phyloP scores from a whole-genome alignment of 2,888 invertebrate species.

The Zeuzera pyrina region DNA sequence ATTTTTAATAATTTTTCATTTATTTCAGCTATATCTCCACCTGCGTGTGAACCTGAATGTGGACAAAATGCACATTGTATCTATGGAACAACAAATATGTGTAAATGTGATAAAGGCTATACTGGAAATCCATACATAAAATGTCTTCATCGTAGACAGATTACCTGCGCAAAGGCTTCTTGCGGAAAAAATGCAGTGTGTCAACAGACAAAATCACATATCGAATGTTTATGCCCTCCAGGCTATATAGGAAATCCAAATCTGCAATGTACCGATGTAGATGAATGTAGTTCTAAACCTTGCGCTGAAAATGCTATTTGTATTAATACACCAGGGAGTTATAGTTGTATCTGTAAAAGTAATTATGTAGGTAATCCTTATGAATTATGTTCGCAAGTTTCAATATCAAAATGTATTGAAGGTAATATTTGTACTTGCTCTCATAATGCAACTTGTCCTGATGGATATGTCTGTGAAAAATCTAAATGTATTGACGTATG shows the following conservation, averaged over 20 bases:
- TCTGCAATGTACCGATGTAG: slow-evolving; percentile 86
- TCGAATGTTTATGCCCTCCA: slow-evolving; percentile 86
- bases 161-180: slow-evolving; percentile 79
- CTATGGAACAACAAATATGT: slow-evolving; percentile 82
- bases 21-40: slow-evolving; percentile 80
- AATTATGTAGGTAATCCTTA: slow-evolving; percentile 91
- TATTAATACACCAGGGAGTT: slow-evolving; percentile 90
- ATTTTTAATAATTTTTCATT: slow-evolving; percentile 16
- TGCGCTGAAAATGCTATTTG: slow-evolving; percentile 91
- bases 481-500: slow-evolving; percentile 86
- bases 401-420: slow-evolving; percentile 79
- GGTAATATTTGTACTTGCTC: slow-evolving; percentile 80
- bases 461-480: slow-evolving; percentile 81
- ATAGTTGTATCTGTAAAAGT: slow-evolving; percentile 90
- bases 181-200: slow-evolving; percentile 89
- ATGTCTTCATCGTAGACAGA: slow-evolving; percentile 80
- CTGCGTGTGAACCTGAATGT: slow-evolving; percentile 85
- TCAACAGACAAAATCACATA: slow-evolving; percentile 79
- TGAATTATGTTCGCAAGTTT: slow-evolving; percentile 81
- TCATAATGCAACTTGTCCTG: slow-evolving; percentile 80
- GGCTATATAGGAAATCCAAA: slow-evolving; percentile 92
- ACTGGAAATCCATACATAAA: slow-evolving; percentile 91
- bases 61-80: slow-evolving; percentile 90
- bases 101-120: slow-evolving; percentile 87
- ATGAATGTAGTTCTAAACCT: slow-evolving; percentile 85